Evolutionary conservation across 2,888 invertebrate genomes (phyloP), one percentile per base, ranked within the genome.

Genomic region (Mallateleia sp.): DNA sequence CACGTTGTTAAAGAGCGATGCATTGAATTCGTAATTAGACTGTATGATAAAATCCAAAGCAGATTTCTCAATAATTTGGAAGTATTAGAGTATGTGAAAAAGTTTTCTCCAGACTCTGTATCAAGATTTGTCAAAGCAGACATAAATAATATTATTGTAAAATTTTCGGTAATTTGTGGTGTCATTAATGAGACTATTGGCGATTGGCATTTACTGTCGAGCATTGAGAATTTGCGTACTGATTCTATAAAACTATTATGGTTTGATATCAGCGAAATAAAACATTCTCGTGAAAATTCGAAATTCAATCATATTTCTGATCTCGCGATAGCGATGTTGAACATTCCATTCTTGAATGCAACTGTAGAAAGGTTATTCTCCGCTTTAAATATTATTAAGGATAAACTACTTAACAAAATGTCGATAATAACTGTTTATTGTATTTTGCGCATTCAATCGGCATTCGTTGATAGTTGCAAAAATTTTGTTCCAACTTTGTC

Each of bases 271-370:
- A 64, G 64, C 28, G 64, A 64, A 4, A 60, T 66, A n/a, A 69
- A 62, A 82, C 52, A 67, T 64, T 32, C 71, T 8, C 54, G 74
- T 38, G 67, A 45, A 1, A 15, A 54, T 18, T 32, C 7, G 18
- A 28, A 15, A n/a, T 74, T 45, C 25, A 32, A 50, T 14, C 18
- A 62, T 15, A 32, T 74, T 20, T 62, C 62, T n/a, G 18, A 50
- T 50, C 34, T 74, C 2, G 74, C 50, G 5, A 34, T 74, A 22
- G 86, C 14, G 82, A 81, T 25, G 22, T 32, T 77, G n/a, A 28
- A 18, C 8, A 9, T 77, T 24, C 45, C 56, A 11, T 87, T 90
- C 64, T 89, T 88, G 28, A 88, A 89, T 50, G 89, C 87, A 7
- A 8, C 54, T 11, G 77, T 77, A 11, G 77, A 67, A 45, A 32